phyloP scores from a whole-genome alignment of 2,113 vertebrate genomes.

The Indicator indicator region DNA sequence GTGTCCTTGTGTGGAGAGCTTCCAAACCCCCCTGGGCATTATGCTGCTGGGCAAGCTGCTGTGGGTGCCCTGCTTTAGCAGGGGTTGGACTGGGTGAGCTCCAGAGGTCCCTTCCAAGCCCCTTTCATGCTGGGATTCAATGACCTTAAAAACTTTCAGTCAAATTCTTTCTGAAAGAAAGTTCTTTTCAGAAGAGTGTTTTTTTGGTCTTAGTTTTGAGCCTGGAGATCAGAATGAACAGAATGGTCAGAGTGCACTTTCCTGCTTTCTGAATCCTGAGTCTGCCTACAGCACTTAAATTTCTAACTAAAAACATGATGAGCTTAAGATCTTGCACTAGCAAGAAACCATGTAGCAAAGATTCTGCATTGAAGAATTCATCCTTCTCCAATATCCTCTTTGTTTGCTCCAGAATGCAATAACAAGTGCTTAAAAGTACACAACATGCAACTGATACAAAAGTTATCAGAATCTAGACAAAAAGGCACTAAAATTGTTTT shows the following conservation, averaged over 20 bases:
- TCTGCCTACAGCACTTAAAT: not conserved
- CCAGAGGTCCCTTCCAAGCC: not conserved
- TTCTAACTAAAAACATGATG: not conserved
- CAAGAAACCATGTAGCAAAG: not conserved
- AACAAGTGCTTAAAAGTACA: not conserved
- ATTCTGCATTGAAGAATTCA: not conserved
- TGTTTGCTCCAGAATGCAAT: not conserved
- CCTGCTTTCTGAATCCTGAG: rapidly evolving
- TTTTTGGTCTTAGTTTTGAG: not conserved
- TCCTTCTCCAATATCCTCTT: not conserved
- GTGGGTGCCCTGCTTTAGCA: no score
- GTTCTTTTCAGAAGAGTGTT: not conserved
- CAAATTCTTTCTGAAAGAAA: not conserved
- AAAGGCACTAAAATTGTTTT: not conserved
- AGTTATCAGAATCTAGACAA: not conserved
- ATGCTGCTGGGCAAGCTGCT: no score
- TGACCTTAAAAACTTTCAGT: not conserved
- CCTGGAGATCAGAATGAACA: not conserved
- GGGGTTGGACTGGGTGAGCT: no score
- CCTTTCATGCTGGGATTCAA: no score
- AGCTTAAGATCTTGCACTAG: not conserved
- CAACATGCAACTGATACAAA: not conserved
- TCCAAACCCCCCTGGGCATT: no score
- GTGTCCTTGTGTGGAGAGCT: no score
- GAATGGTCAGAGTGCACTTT: not conserved